Evolutionary conservation across 2,797 vertebrate genomes (phyloP), one percentile per base, ranked within the genome.

Genomic region (Natrix natrix): DNA sequence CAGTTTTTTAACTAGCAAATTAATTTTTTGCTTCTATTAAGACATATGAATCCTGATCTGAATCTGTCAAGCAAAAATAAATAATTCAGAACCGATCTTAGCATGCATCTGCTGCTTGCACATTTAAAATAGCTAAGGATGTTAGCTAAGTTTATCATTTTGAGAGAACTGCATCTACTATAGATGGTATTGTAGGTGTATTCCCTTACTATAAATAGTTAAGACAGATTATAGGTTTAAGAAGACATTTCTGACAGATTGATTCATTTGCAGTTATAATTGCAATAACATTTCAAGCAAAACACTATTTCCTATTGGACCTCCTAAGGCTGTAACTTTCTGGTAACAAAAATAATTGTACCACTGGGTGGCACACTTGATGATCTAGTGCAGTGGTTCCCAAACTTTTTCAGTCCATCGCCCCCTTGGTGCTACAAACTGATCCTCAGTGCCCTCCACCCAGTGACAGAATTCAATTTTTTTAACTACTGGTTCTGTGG

Each of bases 281-380:
- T 63, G 90, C 86, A 93, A 93, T n/a, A 91, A 48, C 22, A 14
- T 63, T 94, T 93, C 54, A 91, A 57, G 92, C 32, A 91, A n/a
- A 43, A 24, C 0, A 1, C 0, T 0, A 55, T 93, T 93, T 66
- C 37, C 66, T 86, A 55, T 92, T 55, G 3, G 3, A 2, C 43
- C 4, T 89, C 55, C 22, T 17, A 87, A 94, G 91, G 95, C 91
- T 60, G 26, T 95, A 94, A 91, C 87, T 89, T 83, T 43, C 17
- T 74, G 16, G 91, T 78, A 95, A 92, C 13, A 93, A 95, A 94
- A 94, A 91, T 95, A 4, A 93, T 37, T 93, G 63, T 95, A 91
- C 94, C 94, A 95, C 93, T 5, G 48, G 93, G 92, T 94, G 95
- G 94, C 94, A 95, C 92, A 96, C 93, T 95, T 96, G 91, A 61